A percentile compares a stretch with the other conserved stretches of the same genome.
phyloP scores from a whole-genome alignment of 2,888 invertebrate species.

The Trichopoda pennipes region DNA sequence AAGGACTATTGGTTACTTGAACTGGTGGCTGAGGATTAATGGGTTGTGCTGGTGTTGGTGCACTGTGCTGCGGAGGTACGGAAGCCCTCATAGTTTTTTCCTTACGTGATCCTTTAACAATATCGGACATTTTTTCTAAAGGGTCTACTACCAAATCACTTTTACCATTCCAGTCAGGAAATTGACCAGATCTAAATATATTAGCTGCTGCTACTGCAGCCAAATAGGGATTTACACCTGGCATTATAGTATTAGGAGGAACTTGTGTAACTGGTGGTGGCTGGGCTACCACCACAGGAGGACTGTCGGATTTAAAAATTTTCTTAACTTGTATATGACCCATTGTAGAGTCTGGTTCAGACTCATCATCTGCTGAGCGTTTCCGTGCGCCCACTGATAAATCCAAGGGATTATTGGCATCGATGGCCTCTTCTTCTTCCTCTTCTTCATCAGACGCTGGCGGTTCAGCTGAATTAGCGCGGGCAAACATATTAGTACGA shows the following conservation, averaged over 20 bases:
- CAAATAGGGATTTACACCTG: constrained; percentile 90
- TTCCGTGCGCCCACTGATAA: constrained; percentile 90
- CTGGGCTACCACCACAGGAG: constrained; percentile 85
- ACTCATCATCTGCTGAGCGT: constrained; percentile 83
- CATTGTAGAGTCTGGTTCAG: constrained; percentile 71
- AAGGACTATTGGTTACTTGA: constrained; percentile 74
- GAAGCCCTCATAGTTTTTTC: constrained; percentile 80
- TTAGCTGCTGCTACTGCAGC: constrained; percentile 90
- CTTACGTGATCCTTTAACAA: constrained; percentile 88
- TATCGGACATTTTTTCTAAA: constrained; percentile 94
- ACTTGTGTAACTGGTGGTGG: constrained; percentile 85
- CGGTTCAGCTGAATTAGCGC: constrained; percentile 82
- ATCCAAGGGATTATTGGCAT: constrained; percentile 86
- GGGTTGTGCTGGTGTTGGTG: constrained; percentile 73
- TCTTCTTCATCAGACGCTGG: constrained; percentile 82
- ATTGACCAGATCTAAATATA: constrained; percentile 87
- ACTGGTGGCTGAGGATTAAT: constrained; percentile 79
- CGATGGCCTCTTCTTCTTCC: constrained; percentile 83
- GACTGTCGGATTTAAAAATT: constrained; percentile 77
- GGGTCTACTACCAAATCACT: constrained; percentile 91
- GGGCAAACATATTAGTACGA: constrained; percentile 86
- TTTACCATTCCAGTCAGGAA: constrained; percentile 87
- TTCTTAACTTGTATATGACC: constrained; percentile 81
- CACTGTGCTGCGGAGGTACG: constrained; percentile 38
- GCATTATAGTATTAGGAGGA: constrained; percentile 88